Evolutionary conservation across 2,888 invertebrate species (phyloP).

Genomic region (Polietes domitor): DNA sequence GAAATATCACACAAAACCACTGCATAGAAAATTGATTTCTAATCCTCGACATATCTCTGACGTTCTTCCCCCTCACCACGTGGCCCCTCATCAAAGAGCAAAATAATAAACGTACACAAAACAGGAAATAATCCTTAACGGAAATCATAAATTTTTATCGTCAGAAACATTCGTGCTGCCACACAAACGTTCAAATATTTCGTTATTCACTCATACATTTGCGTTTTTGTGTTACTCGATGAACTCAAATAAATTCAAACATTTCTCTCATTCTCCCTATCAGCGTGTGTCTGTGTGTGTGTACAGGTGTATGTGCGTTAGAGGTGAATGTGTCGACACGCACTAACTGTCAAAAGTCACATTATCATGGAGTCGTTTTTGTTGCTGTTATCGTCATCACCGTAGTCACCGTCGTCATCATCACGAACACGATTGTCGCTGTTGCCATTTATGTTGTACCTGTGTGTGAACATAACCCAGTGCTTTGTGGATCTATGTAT

Average conservation of each 20-base stretch:
- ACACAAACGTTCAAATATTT: background rate
- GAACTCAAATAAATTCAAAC: constrained; percentile 7
- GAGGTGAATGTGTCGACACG: constrained; percentile 64
- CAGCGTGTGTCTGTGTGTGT: background rate
- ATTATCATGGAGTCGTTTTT: constrained; percentile 57
- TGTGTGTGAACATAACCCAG: constrained; percentile 27
- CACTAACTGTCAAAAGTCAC: constrained; percentile 69
- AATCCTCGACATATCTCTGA: background rate
- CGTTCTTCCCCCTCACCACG: background rate
- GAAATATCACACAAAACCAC: background rate
- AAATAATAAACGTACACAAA: background rate
- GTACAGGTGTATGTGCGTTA: background rate
- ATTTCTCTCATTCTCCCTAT: constrained; percentile 5
- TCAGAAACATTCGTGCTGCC: constrained; percentile 12
- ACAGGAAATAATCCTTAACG: constrained; percentile 46
- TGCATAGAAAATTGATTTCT: background rate
- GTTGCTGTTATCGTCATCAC: constrained; percentile 3
- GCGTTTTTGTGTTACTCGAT: constrained; percentile 10
- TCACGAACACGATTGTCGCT: background rate
- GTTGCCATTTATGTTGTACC: constrained; percentile 17
- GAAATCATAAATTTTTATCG: constrained; percentile 59
- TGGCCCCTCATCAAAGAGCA: background rate
- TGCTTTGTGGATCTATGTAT: background rate
- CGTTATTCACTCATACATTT: background rate
- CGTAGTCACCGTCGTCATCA: background rate